Conservation (phyloP, 1,140 invertebrate genomes). For the Pogonomyrmex barbatus region DNA sequence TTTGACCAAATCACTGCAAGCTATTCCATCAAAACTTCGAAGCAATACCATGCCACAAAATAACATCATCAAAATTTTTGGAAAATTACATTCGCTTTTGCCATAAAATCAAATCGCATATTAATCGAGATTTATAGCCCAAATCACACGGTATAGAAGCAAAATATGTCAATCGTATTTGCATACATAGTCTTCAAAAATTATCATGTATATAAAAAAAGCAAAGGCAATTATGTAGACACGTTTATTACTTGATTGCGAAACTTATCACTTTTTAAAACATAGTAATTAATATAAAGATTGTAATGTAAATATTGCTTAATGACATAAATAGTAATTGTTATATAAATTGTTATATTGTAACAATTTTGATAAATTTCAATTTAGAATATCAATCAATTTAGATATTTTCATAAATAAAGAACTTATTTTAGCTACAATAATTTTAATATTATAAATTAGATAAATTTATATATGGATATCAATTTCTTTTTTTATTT, state of each 20-base stretch:
- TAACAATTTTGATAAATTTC: not conserved
- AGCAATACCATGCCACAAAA: constrained; percentile 25
- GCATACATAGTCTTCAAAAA: not conserved
- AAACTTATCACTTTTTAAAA: not conserved
- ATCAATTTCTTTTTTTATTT: not conserved
- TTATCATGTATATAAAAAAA: not conserved
- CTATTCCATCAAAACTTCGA: constrained; percentile 33
- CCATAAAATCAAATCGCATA: constrained; percentile 37
- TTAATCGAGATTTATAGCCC: constrained; percentile 31
- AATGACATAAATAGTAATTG: not conserved
- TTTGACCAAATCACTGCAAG: constrained; percentile 30
- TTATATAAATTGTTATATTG: not conserved
- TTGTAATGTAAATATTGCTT: not conserved
- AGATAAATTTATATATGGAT: not conserved
- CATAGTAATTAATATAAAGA: not conserved
- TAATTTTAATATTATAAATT: not conserved
- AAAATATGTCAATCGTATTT: constrained; percentile 4
- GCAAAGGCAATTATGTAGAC: not conserved
- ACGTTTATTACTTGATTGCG: not conserved
- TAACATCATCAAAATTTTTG: constrained; percentile 53
- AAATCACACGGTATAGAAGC: constrained; percentile 8
- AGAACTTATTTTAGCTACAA: not conserved
- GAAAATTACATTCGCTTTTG: constrained; percentile 24
- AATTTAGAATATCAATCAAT: not conserved
- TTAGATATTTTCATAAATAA: not conserved